Percentiles rank a stretch among this genome's conserved stretches.
Evolutionary conservation across 2,888 invertebrate genomes (phyloP).

Genomic region (Ommatoiulus sabulosus): DNA sequence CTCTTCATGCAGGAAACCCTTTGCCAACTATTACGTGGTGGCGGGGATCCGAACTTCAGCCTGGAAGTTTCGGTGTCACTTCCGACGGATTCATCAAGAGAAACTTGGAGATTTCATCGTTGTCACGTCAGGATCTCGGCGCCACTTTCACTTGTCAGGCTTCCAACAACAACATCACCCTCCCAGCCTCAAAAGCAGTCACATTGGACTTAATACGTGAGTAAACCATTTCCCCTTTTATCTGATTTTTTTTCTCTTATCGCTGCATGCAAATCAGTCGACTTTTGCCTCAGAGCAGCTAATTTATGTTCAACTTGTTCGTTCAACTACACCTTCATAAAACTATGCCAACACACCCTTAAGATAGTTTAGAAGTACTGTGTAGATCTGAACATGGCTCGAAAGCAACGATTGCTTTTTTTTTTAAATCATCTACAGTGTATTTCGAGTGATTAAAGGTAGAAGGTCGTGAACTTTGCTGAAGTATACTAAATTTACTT

Average conservation of each 20-base stretch:
- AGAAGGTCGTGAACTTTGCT: too few relatives aligned
- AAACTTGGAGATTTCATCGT: constrained; percentile 55
- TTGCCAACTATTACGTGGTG: constrained; percentile 86
- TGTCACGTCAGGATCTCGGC: constrained; percentile 59
- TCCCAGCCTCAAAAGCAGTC: constrained; percentile 58
- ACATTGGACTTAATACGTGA: constrained; percentile 59
- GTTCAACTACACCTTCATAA: too few relatives aligned
- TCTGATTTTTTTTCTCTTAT: not conserved
- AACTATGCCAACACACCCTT: too few relatives aligned
- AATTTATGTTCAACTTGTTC: too few relatives aligned
- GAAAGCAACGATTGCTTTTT: too few relatives aligned
- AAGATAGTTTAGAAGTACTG: too few relatives aligned
- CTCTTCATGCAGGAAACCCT: constrained; percentile 77
- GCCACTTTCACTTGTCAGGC: constrained; percentile 59
- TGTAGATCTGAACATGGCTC: too few relatives aligned
- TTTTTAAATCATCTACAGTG: too few relatives aligned
- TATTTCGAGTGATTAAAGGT: too few relatives aligned
- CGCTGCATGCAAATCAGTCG: not conserved
- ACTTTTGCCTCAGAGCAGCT: too few relatives aligned
- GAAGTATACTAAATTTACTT: too few relatives aligned
- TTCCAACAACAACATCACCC: constrained; percentile 60
- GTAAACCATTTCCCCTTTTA: constrained; percentile 55
- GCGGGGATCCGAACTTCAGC: constrained; percentile 81
- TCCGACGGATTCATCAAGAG: constrained; percentile 62
- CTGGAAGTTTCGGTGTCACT: constrained; percentile 77